phyloP scores from a whole-genome alignment of 2,797 vertebrate genomes.

The Trichosurus vulpecula region DNA sequence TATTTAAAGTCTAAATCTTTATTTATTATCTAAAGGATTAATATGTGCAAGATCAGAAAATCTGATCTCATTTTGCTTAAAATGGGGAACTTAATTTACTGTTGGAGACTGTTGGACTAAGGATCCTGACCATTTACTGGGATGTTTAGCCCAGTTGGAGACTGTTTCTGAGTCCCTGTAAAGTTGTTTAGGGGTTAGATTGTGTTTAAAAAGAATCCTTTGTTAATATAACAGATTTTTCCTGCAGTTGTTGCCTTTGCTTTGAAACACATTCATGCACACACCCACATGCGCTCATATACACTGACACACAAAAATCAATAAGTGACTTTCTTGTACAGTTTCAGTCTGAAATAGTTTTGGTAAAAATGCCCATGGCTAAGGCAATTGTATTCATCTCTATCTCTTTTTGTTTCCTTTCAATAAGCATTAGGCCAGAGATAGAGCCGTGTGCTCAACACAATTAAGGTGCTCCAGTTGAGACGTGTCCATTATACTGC shows the following conservation, averaged over 20 bases:
- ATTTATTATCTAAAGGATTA: neutral
- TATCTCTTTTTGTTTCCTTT: neutral
- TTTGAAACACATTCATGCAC: neutral
- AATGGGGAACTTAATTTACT: neutral
- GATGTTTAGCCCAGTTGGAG: no score
- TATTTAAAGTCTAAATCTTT: neutral
- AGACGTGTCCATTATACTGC: neutral
- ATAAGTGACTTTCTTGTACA: neutral
- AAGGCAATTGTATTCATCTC: neutral
- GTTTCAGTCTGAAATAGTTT: neutral
- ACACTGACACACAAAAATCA: neutral
- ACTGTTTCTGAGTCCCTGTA: neutral
- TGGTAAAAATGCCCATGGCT: neutral
- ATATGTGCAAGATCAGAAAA: neutral
- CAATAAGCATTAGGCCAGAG: neutral
- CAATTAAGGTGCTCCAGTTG: neutral
- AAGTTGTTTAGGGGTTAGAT: neutral
- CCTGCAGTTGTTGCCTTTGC: neutral
- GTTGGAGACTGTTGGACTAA: no score
- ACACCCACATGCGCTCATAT: neutral
- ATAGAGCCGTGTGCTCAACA: neutral
- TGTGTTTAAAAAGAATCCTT: neutral
- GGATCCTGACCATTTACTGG: no score
- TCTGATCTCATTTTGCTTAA: neutral
- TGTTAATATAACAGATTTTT: neutral